Evolutionary conservation across 2,113 vertebrate species (phyloP).

Genomic region (Nannobrachium achirus): DNA sequence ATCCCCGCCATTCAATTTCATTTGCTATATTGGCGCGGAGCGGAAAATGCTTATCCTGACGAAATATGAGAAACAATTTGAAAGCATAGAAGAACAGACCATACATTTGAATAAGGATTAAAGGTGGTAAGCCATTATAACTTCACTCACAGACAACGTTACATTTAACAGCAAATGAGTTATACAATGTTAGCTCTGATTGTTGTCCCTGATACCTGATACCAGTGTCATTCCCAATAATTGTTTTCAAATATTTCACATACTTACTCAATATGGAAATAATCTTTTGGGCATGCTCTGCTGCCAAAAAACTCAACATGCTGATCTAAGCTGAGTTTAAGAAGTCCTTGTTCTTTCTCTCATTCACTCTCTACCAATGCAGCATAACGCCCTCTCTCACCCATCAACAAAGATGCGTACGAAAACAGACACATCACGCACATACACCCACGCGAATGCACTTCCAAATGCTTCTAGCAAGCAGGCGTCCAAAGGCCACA

Average conservation of each 20-base stretch:
- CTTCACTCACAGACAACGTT: conserved; percentile 39
- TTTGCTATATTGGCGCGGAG: conserved; percentile 48
- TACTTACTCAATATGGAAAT: conserved; percentile 59
- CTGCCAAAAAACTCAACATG: conserved; percentile 59
- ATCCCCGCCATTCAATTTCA: conserved; percentile 56
- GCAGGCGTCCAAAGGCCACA: conserved; percentile 59
- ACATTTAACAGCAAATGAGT: conserved; percentile 45
- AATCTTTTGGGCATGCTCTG: not conserved
- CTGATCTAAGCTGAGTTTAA: conserved; percentile 64
- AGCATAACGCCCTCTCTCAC: conserved; percentile 51
- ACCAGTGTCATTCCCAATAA: conserved; percentile 32
- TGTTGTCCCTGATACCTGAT: conserved; percentile 32
- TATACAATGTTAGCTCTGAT: conserved; percentile 28
- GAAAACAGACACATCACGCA: not conserved
- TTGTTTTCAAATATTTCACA: conserved; percentile 38
- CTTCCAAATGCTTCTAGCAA: conserved; percentile 32
- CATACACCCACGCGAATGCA: conserved; percentile 13
- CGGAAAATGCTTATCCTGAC: conserved; percentile 62
- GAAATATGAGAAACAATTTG: conserved; percentile 50
- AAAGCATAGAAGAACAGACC: conserved; percentile 51
- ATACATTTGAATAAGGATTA: conserved; percentile 70
- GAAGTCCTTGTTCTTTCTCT: not conserved
- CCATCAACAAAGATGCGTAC: conserved; percentile 26
- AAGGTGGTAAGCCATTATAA: conserved; percentile 54
- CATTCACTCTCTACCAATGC: conserved; percentile 41